Evolutionary conservation across 2,888 invertebrate genomes (phyloP), one percentile per base, ranked within the genome.

Genomic region (Ochropleura plecta): DNA sequence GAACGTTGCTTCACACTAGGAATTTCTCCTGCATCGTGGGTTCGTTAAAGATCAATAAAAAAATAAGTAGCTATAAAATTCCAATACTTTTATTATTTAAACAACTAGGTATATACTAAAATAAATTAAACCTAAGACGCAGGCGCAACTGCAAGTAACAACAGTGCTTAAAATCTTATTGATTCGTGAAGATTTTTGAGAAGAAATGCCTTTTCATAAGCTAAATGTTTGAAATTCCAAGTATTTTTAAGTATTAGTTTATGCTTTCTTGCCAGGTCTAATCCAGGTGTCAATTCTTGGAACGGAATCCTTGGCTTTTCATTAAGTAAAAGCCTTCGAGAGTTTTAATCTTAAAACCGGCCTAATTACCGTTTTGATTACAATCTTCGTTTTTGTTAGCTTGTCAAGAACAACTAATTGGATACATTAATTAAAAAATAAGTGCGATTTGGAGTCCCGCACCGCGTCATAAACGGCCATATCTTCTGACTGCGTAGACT

Each of bases 331-430:
- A 18, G 30, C 16, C 20, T 49, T 44, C 9, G 18, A 12, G 14
- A 12, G 16, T 57, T 49, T 74, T 44, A 30, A 16, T 76, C 30
- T 55, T n/a, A 30, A 42, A 44, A n/a, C 4, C 44, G 51, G 49
- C 0, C 9, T 74, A 20, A 46, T 73, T 51, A 46, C 30, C 40
- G 7, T 59, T 59, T 44, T 5, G 49, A 5, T 60, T n/a, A 4
- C 40, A 51, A 59, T 59, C 30, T 30, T 30, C 9, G 72, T 49
- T 49, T 48, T 59, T 59, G 48, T 59, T 18, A 30, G 30, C n/a
- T 42, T 55, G n/a, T 72, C n/a, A 44, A 55, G 20, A n/a, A 20
- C 40, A 46, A 16, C 14, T 20, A 70, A 70, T 65, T 48, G 65
- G 69, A n/a, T 66, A 51, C n/a, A 66, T 51, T 67, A 51, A 16